Evolutionary conservation across 1,140 invertebrate species (phyloP).

Genomic region (Zaprionus davidi): DNA sequence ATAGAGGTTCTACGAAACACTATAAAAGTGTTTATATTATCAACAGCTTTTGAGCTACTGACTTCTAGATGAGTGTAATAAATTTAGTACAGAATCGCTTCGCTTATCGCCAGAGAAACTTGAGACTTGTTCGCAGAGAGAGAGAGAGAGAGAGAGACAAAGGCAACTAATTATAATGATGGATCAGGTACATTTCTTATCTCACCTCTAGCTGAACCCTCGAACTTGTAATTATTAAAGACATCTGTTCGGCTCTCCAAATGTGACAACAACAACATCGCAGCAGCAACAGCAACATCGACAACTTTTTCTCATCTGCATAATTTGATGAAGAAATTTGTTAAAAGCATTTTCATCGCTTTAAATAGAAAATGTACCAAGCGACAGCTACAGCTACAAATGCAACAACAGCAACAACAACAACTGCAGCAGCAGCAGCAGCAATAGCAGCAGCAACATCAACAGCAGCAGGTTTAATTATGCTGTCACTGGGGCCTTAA

Average conservation of each 20-base stretch:
- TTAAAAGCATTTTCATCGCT: conserved; percentile 70
- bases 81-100: neutral
- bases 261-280: neutral
- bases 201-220: conserved; percentile 9
- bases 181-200: conserved; percentile 35
- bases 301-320: conserved; percentile 74
- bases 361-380: conserved; percentile 52
- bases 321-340: conserved; percentile 62
- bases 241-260: conserved; percentile 36
- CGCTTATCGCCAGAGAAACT: neutral
- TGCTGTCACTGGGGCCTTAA: conserved; percentile 75
- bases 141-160: conserved; percentile 8
- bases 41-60: neutral
- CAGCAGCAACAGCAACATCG: conserved; percentile 12
- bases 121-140: neutral
- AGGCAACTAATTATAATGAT: conserved; percentile 37
- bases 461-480: conserved; percentile 68
- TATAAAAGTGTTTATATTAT: neutral
- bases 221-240: conserved; percentile 23
- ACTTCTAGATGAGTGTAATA: neutral
- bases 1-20: neutral
- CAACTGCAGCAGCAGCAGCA: conserved; percentile 20
- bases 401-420: conserved; percentile 14
- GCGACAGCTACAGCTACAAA: conserved; percentile 29
- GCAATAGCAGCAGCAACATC: conserved; percentile 15